A percentile compares a stretch with the other conserved stretches of the same genome.
Conservation (phyloP, 2,113 vertebrate genomes). For the Tiliqua scincoides region DNA sequence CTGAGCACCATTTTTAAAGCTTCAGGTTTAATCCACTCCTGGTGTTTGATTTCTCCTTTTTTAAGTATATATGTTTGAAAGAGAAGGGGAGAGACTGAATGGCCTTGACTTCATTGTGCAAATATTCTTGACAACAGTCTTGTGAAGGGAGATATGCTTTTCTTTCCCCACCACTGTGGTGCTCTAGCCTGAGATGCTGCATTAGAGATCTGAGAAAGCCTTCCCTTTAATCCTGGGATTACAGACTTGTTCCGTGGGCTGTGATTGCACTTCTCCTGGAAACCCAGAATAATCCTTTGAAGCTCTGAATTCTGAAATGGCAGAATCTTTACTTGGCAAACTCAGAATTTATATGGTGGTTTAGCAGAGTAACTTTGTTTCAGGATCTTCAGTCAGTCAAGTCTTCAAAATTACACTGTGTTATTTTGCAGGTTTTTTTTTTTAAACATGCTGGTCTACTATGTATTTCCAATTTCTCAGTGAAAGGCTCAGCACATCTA, state of each 20-base stretch:
- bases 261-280: background rate
- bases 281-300: conserved; percentile 11
- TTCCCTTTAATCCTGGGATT: conserved; percentile 9
- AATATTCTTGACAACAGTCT: background rate
- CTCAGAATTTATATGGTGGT: background rate
- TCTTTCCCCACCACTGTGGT: background rate
- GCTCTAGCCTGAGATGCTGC: background rate
- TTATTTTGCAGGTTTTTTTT: too few species aligned
- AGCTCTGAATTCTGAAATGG: conserved; percentile 15
- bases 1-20: too few species aligned
- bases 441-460: background rate
- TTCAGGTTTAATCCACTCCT: too few species aligned
- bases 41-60: too few species aligned
- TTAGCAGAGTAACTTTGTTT: background rate
- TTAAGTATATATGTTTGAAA: too few species aligned
- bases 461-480: background rate
- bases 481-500: background rate
- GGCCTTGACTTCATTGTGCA: background rate
- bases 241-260: background rate
- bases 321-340: conserved; percentile 10
- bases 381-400: background rate
- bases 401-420: background rate
- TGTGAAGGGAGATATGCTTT: background rate
- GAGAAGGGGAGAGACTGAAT: background rate
- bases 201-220: background rate